phyloP scores from a whole-genome alignment of 2,888 invertebrate genomes.

The Eupithecia insigniata region DNA sequence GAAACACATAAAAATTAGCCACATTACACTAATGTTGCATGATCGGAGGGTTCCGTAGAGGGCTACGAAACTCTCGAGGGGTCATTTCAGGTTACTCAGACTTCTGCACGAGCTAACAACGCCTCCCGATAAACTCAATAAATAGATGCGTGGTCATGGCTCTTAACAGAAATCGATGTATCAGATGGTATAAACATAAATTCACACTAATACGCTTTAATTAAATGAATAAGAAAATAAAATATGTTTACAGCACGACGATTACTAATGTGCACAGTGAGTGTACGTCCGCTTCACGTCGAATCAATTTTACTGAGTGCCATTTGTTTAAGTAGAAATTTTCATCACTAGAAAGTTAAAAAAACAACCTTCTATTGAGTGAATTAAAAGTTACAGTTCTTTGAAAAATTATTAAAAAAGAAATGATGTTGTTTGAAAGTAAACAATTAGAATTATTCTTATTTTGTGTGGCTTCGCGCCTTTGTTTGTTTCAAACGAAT shows the following conservation, averaged over 20 bases:
- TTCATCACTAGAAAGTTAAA: not conserved
- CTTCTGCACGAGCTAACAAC: conserved; percentile 69
- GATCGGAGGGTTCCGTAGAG: conserved; percentile 78
- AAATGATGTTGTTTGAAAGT: not conserved
- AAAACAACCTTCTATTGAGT: not conserved
- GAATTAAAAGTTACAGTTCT: not conserved
- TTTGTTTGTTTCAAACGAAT: not conserved
- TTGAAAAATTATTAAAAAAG: not conserved
- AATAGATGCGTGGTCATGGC: conserved; percentile 63
- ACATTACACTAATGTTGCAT: conserved; percentile 81
- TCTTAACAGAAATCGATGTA: conserved; percentile 75
- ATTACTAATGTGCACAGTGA: conserved; percentile 83
- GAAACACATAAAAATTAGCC: conserved; percentile 78
- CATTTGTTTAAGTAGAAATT: conserved; percentile 49
- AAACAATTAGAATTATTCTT: not conserved
- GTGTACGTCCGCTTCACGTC: conserved; percentile 68
- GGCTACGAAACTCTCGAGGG: conserved; percentile 74
- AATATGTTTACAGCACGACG: conserved; percentile 82
- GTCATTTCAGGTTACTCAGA: conserved; percentile 62
- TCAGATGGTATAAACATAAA: conserved; percentile 78
- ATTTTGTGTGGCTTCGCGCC: not conserved
- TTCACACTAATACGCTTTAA: conserved; percentile 80
- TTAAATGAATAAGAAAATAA: conserved; percentile 79
- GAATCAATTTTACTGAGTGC: conserved; percentile 59
- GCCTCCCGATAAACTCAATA: conserved; percentile 56